phyloP scores from a whole-genome alignment of 2,113 vertebrate genomes.

The Aspiorhynchus laticeps region DNA sequence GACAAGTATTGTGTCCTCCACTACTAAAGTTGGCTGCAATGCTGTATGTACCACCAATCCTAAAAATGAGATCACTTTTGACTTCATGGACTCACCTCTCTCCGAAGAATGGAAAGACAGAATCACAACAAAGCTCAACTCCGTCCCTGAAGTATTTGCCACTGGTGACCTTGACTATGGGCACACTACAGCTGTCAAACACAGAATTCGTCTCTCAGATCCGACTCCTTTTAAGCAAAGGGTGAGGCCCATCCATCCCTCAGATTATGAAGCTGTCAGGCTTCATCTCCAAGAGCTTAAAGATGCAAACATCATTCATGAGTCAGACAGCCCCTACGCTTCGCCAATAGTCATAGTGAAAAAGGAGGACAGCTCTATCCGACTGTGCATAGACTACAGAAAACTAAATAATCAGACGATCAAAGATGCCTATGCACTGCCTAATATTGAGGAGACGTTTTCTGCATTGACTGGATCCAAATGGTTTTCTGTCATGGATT shows the following conservation, averaged over 20 bases:
- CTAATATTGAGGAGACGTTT: not conserved
- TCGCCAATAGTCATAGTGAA: not conserved
- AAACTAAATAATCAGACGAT: not conserved
- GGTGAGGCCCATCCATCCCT: not conserved
- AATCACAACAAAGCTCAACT: constrained; percentile 1
- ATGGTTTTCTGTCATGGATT: not conserved
- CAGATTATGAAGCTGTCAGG: constrained; percentile 3
- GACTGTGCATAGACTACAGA: not conserved
- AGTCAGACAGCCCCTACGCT: constrained; percentile 14
- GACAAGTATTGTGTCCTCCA: not conserved
- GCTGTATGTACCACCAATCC: not conserved
- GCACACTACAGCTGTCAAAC: constrained; percentile 31
- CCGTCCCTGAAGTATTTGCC: constrained; percentile 9
- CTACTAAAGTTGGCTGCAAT: not conserved
- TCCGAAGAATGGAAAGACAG: constrained; percentile 12
- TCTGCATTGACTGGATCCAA: not conserved
- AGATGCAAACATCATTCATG: constrained; percentile 28
- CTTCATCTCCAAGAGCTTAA: constrained; percentile 25
- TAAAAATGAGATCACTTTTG: not conserved
- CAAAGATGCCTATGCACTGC: not conserved
- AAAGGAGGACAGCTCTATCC: constrained; percentile 29
- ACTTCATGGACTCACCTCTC: constrained; percentile 3
- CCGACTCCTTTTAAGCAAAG: too few relatives aligned
- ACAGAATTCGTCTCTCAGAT: constrained; percentile 2
- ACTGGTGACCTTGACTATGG: constrained; percentile 33